These are phyloP conservation scores for Lepidurus packardi DNA, from an alignment of 1,140 invertebrate species.

Conservation along the genomic window DNA sequence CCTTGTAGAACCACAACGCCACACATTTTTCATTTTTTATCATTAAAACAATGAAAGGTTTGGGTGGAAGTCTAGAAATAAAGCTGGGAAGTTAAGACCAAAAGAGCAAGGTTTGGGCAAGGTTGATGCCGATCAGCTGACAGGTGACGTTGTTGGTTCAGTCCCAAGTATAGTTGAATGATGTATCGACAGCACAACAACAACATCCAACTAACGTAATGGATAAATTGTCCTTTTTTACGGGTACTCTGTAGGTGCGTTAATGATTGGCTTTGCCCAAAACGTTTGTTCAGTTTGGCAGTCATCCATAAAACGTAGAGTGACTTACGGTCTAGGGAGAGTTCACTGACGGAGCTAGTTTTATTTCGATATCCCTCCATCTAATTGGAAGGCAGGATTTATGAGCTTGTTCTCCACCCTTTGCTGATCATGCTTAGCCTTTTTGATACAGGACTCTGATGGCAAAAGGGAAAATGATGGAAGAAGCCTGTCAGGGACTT, in stretches of 20 bases:
- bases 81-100: too few relatives aligned
- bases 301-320: constrained; percentile 12
- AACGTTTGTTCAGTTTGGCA: constrained; percentile 2
- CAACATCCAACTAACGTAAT: not conserved
- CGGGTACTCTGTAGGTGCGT: not conserved
- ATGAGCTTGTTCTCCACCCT: constrained; percentile 21
- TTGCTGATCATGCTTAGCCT: constrained; percentile 14
- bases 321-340: not conserved
- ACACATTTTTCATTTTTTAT: too few relatives aligned
- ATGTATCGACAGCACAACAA: not conserved
- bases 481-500: constrained; percentile 9
- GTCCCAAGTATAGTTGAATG: not conserved
- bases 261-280: not conserved
- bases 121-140: too few relatives aligned
- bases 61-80: too few relatives aligned
- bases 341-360: constrained; percentile 3
- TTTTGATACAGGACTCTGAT: not conserved
- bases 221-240: not conserved
- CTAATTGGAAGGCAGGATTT: constrained; percentile 15
- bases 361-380: constrained; percentile 7
- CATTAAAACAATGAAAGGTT: too few relatives aligned
- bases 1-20: too few relatives aligned
- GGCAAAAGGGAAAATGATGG: not conserved
- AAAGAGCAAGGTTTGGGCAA: too few relatives aligned
- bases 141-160: not conserved